These are phyloP conservation scores for Drosophila sordidula DNA, from an alignment of 2,888 invertebrate species.

Conservation along the genomic window DNA sequence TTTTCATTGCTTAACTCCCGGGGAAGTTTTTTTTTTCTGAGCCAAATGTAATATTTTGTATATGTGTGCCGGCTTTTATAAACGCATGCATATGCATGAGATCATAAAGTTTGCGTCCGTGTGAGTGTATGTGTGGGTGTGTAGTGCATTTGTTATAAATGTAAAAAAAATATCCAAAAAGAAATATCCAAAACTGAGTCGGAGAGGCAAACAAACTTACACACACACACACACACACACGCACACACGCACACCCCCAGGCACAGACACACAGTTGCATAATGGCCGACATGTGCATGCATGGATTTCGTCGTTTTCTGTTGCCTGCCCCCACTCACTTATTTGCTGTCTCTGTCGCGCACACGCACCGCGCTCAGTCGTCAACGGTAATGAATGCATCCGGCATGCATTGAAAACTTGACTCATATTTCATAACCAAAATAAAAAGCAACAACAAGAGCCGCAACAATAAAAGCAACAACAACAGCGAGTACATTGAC, in stretches of 20 bases:
- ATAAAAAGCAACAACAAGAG: slow-evolving; percentile 35
- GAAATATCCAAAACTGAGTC: slow-evolving; percentile 45
- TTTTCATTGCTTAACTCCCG: slow-evolving; percentile 37
- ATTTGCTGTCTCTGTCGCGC: neutral
- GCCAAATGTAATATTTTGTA: slow-evolving; percentile 20
- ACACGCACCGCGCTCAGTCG: slow-evolving; percentile 50
- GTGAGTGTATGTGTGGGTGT: slow-evolving; percentile 32
- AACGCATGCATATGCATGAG: slow-evolving; percentile 75
- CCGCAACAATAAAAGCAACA: slow-evolving; percentile 8
- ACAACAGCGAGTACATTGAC: slow-evolving; percentile 67
- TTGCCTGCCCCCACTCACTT: neutral
- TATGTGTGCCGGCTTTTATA: slow-evolving; percentile 52
- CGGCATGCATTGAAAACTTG: slow-evolving; percentile 81
- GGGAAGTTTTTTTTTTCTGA: slow-evolving; percentile 20
- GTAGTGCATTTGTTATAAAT: slow-evolving; percentile 73
- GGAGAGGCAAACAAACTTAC: slow-evolving; percentile 28
- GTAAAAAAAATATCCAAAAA: slow-evolving; percentile 50
- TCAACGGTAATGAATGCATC: slow-evolving; percentile 81
- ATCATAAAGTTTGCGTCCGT: slow-evolving; percentile 58
- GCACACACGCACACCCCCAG: slow-evolving; percentile 6
- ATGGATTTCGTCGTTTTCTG: slow-evolving; percentile 33
- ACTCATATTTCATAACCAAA: slow-evolving; percentile 80
- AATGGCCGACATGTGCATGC: slow-evolving; percentile 64
- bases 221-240: slow-evolving; percentile 4
- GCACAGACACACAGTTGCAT: slow-evolving; percentile 34